Percentiles rank a stretch among this genome's conserved stretches.
Evolutionary conservation across 2,113 vertebrate species (phyloP).

Genomic region (Phrynocephalus versicolor): DNA sequence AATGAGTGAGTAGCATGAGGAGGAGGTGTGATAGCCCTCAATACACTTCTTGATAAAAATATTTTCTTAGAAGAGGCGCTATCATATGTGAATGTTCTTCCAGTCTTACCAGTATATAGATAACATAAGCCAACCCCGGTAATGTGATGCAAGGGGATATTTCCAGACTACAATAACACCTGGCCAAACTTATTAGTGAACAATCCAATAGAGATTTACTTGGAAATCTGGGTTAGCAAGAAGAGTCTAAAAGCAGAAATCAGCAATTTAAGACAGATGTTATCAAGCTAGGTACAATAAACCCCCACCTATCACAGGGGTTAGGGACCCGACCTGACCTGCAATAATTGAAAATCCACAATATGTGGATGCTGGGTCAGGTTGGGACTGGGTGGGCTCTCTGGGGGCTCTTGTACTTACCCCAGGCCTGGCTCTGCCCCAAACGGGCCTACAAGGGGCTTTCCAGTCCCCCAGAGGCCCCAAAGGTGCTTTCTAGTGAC

Average conservation of each 20-base stretch:
- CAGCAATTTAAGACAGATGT: background rate
- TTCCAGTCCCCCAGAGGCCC: too few species aligned
- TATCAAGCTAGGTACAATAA: background rate
- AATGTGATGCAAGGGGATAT: background rate
- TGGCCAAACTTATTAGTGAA: background rate
- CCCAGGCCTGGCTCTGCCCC: too few species aligned
- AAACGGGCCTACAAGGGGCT: too few species aligned
- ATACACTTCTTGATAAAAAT: background rate
- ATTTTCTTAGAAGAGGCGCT: background rate
- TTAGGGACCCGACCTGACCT: too few species aligned
- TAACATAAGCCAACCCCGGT: background rate
- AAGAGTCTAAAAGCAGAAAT: background rate
- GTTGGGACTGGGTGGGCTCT: too few species aligned
- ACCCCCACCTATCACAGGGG: too few species aligned
- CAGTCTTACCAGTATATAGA: background rate
- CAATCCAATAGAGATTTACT: background rate
- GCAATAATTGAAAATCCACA: too few species aligned
- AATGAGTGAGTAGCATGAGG: background rate
- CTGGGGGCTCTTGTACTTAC: too few species aligned
- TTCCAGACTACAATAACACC: too few species aligned
- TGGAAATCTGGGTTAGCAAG: background rate
- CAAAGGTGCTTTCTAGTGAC: too few species aligned
- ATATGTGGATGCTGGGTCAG: too few species aligned
- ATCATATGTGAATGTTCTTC: background rate
- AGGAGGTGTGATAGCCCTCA: background rate